Evolutionary conservation across 2,797 vertebrate genomes (phyloP).

Genomic region (Bryconaethiops microstoma): DNA sequence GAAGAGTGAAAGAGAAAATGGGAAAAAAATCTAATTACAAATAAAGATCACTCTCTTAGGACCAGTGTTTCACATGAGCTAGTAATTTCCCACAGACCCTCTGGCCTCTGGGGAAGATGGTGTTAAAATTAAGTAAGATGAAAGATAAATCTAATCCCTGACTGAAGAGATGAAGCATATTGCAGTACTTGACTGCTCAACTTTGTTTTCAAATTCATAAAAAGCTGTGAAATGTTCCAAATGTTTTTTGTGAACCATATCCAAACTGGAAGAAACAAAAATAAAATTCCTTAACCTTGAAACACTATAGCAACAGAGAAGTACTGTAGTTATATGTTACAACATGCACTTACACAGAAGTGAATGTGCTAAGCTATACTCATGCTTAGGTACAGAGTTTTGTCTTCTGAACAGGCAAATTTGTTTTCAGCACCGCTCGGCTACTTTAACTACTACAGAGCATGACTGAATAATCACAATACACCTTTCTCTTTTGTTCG

Average conservation of each 20-base stretch:
- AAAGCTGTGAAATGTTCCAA: background rate
- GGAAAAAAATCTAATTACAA: conserved; percentile 61
- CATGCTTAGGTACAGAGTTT: conserved; percentile 20
- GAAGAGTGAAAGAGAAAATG: conserved; percentile 24
- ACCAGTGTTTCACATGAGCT: conserved; percentile 12
- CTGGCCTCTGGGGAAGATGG: conserved; percentile 21
- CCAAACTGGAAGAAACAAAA: background rate
- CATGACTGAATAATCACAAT: conserved; percentile 39
- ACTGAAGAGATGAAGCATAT: conserved; percentile 32
- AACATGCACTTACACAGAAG: background rate
- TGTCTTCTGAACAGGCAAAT: conserved; percentile 28
- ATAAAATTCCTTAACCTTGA: background rate
- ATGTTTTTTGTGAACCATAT: background rate
- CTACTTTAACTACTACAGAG: conserved; percentile 34
- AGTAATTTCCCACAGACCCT: conserved; percentile 15
- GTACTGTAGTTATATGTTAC: too few relatives aligned
- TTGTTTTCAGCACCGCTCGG: conserved; percentile 12
- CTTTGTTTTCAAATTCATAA: conserved; percentile 3
- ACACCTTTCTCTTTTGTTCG: conserved; percentile 42
- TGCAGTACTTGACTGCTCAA: conserved; percentile 25
- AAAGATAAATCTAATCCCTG: conserved; percentile 32
- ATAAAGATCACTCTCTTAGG: conserved; percentile 4
- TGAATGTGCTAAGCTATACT: background rate
- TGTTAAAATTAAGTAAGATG: conserved; percentile 13
- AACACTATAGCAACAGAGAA: too few relatives aligned